Percentiles rank a stretch among this genome's conserved stretches.
Evolutionary conservation across 2,888 invertebrate genomes (phyloP).

Genomic region (Drosophila barbarae): DNA sequence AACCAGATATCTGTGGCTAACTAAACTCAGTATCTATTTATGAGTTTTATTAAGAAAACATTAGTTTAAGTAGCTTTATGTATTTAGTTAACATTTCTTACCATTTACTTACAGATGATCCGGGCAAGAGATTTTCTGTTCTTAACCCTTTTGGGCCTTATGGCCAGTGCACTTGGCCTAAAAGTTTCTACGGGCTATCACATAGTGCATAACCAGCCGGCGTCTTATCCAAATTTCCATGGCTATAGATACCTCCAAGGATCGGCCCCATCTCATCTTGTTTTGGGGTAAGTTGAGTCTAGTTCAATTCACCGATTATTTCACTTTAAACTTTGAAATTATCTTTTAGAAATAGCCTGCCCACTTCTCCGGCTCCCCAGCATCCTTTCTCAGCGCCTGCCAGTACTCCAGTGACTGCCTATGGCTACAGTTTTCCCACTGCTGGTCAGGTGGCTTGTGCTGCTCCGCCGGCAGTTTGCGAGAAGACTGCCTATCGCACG

Average conservation of each 20-base stretch:
- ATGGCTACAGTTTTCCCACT: slow-evolving; percentile 66
- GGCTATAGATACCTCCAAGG: slow-evolving; percentile 58
- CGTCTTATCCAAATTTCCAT: slow-evolving; percentile 40
- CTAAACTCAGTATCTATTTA: neutral
- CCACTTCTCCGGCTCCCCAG: slow-evolving; percentile 60
- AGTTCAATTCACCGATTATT: neutral
- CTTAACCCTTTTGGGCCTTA: slow-evolving; percentile 46
- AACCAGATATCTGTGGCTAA: neutral
- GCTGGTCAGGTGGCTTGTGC: slow-evolving; percentile 71
- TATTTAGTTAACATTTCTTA: neutral
- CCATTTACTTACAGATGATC: slow-evolving; percentile 38
- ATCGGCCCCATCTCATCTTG: slow-evolving; percentile 43
- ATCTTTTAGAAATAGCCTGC: slow-evolving; percentile 56
- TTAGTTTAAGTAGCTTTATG: neutral
- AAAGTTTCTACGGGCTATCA: slow-evolving; percentile 72
- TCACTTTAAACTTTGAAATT: too few relatives aligned
- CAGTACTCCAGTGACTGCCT: slow-evolving; percentile 27
- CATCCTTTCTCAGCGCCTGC: slow-evolving; percentile 63
- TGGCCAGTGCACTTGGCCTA: slow-evolving; percentile 31
- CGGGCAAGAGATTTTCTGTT: slow-evolving; percentile 33
- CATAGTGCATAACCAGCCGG: slow-evolving; percentile 68
- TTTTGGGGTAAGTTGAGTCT: slow-evolving; percentile 45
- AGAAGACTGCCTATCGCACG: slow-evolving; percentile 83
- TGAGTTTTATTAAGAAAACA: neutral
- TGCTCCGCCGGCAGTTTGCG: slow-evolving; percentile 71